phyloP scores from a whole-genome alignment of 2,797 vertebrate species.

The Rhyacichthys aspro region DNA sequence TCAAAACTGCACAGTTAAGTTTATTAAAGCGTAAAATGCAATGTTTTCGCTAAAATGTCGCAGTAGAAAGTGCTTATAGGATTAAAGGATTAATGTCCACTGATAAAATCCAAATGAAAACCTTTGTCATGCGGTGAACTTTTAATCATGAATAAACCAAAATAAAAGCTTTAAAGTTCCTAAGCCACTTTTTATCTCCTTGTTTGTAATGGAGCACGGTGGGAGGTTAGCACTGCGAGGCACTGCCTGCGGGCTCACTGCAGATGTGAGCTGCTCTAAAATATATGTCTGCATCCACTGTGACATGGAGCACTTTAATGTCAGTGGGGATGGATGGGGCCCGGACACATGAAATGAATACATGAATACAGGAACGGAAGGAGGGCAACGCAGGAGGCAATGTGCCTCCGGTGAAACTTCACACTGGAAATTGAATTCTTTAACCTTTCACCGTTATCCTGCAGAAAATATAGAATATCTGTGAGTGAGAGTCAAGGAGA shows the following conservation, averaged over 20 bases:
- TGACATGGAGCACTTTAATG: slow-evolving; percentile 13
- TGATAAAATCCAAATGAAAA: background rate
- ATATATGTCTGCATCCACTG: background rate
- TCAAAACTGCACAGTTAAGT: no score
- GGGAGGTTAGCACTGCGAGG: background rate
- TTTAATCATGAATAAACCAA: background rate
- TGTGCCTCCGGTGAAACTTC: background rate
- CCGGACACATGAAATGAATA: background rate
- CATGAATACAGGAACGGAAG: background rate
- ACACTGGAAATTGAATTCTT: slow-evolving; percentile 1
- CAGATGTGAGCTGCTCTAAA: background rate
- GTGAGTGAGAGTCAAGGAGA: background rate
- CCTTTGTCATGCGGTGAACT: background rate
- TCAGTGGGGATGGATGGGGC: background rate
- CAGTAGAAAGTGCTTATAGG: background rate
- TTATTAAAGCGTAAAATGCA: background rate
- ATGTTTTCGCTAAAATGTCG: background rate
- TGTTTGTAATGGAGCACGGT: background rate
- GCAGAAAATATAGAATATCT: background rate
- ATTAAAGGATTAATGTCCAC: background rate
- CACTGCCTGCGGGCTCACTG: background rate
- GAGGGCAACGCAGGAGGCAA: no score
- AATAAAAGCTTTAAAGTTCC: background rate
- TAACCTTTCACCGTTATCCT: background rate
- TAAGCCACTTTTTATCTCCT: background rate